Percentiles rank a stretch among this genome's conserved stretches.
These are phyloP conservation scores for Acholoe squamosa DNA, from an alignment of 2,888 invertebrate species.

Conservation along the genomic window DNA sequence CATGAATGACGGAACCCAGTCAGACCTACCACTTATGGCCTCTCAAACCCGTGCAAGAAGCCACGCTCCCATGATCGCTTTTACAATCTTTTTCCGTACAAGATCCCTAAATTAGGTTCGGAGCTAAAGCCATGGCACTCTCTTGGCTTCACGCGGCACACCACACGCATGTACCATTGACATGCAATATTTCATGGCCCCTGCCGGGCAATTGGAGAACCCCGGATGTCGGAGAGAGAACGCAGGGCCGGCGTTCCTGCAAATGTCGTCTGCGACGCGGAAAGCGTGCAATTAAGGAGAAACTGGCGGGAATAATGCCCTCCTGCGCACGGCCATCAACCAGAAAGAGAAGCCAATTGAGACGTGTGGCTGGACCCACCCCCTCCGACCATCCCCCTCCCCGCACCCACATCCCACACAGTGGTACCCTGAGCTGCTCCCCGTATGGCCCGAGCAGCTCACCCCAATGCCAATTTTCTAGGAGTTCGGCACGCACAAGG, in stretches of 20 bases:
- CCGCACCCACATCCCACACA: no score
- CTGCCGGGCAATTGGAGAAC: background rate
- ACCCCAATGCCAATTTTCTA: conserved; percentile 1
- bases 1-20: background rate
- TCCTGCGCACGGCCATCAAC: background rate
- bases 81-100: background rate
- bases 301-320: conserved; percentile 27
- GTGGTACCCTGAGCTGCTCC: no score
- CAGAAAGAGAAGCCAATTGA: conserved; percentile 26
- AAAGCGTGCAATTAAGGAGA: conserved; percentile 15
- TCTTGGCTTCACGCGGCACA: background rate
- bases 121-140: background rate
- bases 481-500: background rate
- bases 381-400: background rate
- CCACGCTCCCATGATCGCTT: conserved; percentile 10
- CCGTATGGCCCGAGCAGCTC: background rate
- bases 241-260: background rate
- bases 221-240: background rate
- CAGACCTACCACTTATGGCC: background rate
- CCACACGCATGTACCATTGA: background rate
- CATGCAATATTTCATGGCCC: conserved; percentile 22
- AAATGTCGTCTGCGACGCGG: conserved; percentile 6
- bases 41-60: background rate
- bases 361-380: background rate
- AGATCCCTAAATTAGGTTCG: background rate